Base-by-base conservation (phyloP, 2,888 invertebrate genomes). In the Ditylenchus weischeri region DNA sequence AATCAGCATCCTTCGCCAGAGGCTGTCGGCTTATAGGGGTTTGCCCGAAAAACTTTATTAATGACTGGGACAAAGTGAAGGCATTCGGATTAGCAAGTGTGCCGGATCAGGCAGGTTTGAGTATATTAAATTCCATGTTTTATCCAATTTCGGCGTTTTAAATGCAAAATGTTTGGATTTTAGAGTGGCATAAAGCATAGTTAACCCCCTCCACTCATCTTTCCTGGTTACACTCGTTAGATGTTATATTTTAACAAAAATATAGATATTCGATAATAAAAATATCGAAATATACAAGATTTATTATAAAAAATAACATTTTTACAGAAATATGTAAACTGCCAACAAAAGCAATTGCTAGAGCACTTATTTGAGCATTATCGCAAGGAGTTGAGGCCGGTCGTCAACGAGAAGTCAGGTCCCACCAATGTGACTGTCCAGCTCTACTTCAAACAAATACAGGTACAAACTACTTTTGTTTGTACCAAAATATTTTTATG, bases 351-450 rank as follows among this genome's bases (percentile, higher is more conserved):
- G n/a, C 54, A 65, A 51, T 48, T 66, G 64, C 62, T 66, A 21
- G 67, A 77, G 35, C 73, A 79, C 68, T 66, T 80, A 35, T 80
- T 80, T 69, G 70, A 74, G 35, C 75, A 76, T 63, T 80, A 80
- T 69, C 70, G 76, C 11, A 80, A 80, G 57, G 80, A 76, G 54
- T 54, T 77, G 29, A 58, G 77, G 47, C 76, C 77, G 7, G 73
- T 77, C 7, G 23, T 60, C 29, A 70, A 78, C 58, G 79, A 79
- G 36, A 64, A 57, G 10, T 73, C 75, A 43, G 79, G 78, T 23
- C 54, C 54, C n/a, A 81, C 80, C 11, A 78, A 80, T 65, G 80
- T 80, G 7, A 78, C 80, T 10, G 79, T 81, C 35, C 81, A 81
- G 64, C 58, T 81, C 29, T 81, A 78, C 63, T 79, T 81, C 10